A percentile compares a stretch with the other conserved stretches of the same genome.
phyloP scores from a whole-genome alignment of 2,113 vertebrate genomes.

The Gallinago jamesoni region DNA sequence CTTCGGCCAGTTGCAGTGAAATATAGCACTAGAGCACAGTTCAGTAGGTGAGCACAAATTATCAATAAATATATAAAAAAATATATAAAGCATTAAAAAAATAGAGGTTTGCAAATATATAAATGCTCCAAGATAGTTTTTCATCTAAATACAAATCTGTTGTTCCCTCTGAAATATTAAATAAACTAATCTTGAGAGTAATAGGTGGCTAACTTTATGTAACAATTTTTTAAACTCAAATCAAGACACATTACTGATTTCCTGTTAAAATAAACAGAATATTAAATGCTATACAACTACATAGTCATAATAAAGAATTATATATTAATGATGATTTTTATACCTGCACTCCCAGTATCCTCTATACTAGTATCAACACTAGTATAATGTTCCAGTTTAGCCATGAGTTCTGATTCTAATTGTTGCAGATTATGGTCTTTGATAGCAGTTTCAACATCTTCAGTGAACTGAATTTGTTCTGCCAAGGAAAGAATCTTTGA shows the following conservation, averaged over 20 bases:
- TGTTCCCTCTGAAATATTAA: background rate
- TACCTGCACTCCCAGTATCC: constrained; percentile 79
- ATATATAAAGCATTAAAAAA: background rate
- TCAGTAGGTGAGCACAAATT: background rate
- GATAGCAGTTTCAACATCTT: constrained; percentile 90
- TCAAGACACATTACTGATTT: background rate
- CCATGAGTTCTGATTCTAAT: constrained; percentile 84
- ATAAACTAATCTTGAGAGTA: background rate
- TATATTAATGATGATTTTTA: background rate
- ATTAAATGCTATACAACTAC: background rate
- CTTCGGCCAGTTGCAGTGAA: background rate
- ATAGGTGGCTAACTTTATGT: background rate
- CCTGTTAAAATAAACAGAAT: background rate
- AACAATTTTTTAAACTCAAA: background rate
- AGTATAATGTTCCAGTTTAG: constrained; percentile 94
- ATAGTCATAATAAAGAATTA: background rate
- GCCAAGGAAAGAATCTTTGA: constrained; percentile 90
- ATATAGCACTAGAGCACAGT: background rate
- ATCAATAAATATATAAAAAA: background rate
- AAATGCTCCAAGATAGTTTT: background rate
- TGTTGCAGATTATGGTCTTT: constrained; percentile 83
- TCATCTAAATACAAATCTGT: background rate
- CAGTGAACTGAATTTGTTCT: constrained; percentile 96
- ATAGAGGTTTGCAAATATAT: background rate
- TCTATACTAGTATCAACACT: constrained; percentile 78